Conservation (phyloP, 2,797 vertebrate genomes). For the Melanotaenia nigrans region DNA sequence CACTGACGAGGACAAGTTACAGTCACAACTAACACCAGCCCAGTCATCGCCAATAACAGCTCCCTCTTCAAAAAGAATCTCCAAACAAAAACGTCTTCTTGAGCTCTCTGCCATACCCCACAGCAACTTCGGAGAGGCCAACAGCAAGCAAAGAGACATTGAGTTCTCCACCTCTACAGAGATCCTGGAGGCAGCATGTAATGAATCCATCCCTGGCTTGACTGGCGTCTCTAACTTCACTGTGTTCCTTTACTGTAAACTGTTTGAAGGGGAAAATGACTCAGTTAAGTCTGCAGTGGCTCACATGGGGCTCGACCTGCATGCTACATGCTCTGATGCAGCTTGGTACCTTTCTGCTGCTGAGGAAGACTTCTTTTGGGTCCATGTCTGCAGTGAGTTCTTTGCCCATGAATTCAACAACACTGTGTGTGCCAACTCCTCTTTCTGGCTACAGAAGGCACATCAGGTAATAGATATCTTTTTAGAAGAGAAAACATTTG, state of each 20-base stretch:
- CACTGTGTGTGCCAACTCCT: conserved; percentile 87
- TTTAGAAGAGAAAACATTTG: conserved; percentile 4
- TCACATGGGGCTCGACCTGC: conserved; percentile 79
- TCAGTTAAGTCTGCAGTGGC: conserved; percentile 68
- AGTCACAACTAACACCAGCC: conserved; percentile 26
- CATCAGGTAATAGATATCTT: conserved; percentile 75
- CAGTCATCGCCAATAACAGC: conserved; percentile 29
- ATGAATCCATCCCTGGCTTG: conserved; percentile 83
- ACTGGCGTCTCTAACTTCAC: conserved; percentile 91
- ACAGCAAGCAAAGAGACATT: conserved; percentile 46
- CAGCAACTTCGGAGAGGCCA: conserved; percentile 31
- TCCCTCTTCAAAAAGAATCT: conserved; percentile 19
- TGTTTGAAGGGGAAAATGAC: conserved; percentile 79
- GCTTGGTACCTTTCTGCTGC: conserved; percentile 89
- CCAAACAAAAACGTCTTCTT: conserved; percentile 28
- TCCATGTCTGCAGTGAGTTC: conserved; percentile 88
- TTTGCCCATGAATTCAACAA: conserved; percentile 89
- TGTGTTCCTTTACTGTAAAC: conserved; percentile 89
- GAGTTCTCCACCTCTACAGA: conserved; percentile 69
- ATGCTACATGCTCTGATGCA: conserved; percentile 85
- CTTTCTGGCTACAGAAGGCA: conserved; percentile 84
- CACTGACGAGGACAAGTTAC: conserved; percentile 40
- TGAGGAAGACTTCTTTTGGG: conserved; percentile 88
- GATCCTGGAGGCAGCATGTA: conserved; percentile 88
- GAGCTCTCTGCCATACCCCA: conserved; percentile 7